Base-by-base conservation (phyloP, 2,113 vertebrate species). In the Propithecus coquereli region DNA sequence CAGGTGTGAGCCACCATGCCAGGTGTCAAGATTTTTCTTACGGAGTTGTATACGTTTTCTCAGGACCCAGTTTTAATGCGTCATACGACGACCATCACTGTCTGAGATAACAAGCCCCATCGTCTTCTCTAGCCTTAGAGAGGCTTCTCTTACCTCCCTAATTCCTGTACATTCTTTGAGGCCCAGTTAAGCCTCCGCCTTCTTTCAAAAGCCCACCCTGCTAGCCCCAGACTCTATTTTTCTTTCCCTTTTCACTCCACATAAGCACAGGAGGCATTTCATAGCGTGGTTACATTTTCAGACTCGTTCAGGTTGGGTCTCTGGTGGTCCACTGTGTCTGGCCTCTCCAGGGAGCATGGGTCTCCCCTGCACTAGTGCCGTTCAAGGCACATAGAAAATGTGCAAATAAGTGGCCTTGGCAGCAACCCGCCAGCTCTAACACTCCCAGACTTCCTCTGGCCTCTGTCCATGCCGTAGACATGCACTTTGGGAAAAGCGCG, bases 21-120 rank as follows among this genome's bases (percentile, higher is more conserved):
- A 2, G 30, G 13, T 32, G 13, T 80, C 70, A 3, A n/a, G 2
- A 30, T 52, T 86, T 63, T 82, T 80, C 20, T 54, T 23, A 11
- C 3, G 25, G 27, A 79, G 73, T 66, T 66, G 63, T 18, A 0
- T 3, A 34, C 43, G 12, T 59, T n/a, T 37, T 90, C 76, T 37
- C 7, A 22, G 65, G 32, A 76, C 23, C 3, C 8, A 25, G 16
- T 25, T 88, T 77, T 32, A 47, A n/a, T 27, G 17, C 16, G 0
- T 59, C 34, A 22, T 6, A 3, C 20, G 30, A 23, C 30, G 59
- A n/a, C 40, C 50, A 0, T 11, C 2, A 1, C 20, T 37, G 50
- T 7, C 8, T 20, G 34, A 27, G 16, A 10, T 47, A 25, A 4
- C 2, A 0, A 8, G 14, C 0, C 0, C 30, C 30, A 6, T 40